Base-by-base conservation (phyloP, 2,888 invertebrate genomes). In the Macaria liturata region DNA sequence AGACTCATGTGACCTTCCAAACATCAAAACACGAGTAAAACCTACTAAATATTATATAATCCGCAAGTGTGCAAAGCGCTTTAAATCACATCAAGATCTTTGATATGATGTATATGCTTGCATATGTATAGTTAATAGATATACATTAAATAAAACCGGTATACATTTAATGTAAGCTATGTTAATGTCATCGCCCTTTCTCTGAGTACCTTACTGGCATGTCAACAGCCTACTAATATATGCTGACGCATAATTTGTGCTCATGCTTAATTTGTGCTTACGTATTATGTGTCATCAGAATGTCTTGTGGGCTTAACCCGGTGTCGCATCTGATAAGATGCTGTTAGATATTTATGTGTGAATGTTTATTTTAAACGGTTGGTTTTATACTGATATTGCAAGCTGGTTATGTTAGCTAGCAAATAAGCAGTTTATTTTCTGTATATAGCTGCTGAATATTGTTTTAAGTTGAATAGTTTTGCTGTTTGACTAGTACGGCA, bases 121-220 rank as follows among this genome's bases (percentile, higher is more conserved):
- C 42, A 37, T 37, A 37, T 37, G 34, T 42, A 39, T 5, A 39
- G 6, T 8, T 5, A 39, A 39, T 8, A 1, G 42, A 42, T 47
- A 59, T 46, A n/a, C n/a, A n/a, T n/a, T n/a, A n/a, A n/a, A n/a
- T 45, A 48, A 34, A 59, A 59, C 59, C 52, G 54, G 59, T 59
- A 49, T 32, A 4, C 32, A 40, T 54, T 30, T 59, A 59, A 54
- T 54, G 50, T 47, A 59, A 45, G 59, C 54, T 46, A 55, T 55
- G 55, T 52, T 48, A 56, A 59, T 59, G 49, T 43, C 59, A 59
- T 50, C 54, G 50, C 50, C 47, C 31, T 58, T 34, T 32, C 30
- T 32, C 9, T 8, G 4, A n/a, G n/a, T 43, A 59, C 49, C 46
- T 59, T 54, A 59, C 49, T 59, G 32, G 47, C 57, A 58, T 58